phyloP scores from a whole-genome alignment of 2,797 vertebrate species.

The Labroides dimidiatus region DNA sequence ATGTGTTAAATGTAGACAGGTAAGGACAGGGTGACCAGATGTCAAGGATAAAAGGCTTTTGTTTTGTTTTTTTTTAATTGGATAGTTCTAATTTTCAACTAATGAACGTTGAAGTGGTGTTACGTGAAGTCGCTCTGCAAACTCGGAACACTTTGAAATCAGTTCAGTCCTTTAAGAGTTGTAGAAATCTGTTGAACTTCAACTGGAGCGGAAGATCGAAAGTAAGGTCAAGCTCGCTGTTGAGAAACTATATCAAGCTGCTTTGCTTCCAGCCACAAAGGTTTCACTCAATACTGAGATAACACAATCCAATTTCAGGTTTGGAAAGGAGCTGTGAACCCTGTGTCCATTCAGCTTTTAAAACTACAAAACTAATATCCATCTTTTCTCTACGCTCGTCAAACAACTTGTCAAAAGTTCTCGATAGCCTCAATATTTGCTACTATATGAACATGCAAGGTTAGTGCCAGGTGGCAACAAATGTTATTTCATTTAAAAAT shows the following conservation, averaged over 20 bases:
- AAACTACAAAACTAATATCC: constrained; percentile 17
- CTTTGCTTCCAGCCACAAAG: background rate
- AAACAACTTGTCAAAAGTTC: constrained; percentile 31
- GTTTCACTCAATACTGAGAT: background rate
- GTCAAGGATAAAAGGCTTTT: background rate
- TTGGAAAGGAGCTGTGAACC: constrained; percentile 1
- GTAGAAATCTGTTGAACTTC: background rate
- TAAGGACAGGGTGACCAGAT: background rate
- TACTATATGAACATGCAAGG: constrained; percentile 41
- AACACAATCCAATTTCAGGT: constrained; percentile 1
- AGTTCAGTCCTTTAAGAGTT: background rate
- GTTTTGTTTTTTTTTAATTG: background rate
- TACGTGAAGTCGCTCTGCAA: background rate
- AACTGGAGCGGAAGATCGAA: background rate
- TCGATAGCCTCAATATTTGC: constrained; percentile 34
- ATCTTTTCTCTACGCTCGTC: constrained; percentile 25
- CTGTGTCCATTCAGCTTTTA: constrained; percentile 18
- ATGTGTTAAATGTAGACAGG: background rate
- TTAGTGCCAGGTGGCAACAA: constrained; percentile 32
- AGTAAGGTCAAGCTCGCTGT: background rate
- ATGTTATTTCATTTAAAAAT: constrained; percentile 64
- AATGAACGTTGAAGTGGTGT: background rate
- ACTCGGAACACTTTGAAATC: background rate
- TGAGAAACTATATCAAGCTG: background rate
- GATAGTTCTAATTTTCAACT: background rate